Evolutionary conservation across 2,888 invertebrate species (phyloP).

Genomic region (Cantharis rufa): DNA sequence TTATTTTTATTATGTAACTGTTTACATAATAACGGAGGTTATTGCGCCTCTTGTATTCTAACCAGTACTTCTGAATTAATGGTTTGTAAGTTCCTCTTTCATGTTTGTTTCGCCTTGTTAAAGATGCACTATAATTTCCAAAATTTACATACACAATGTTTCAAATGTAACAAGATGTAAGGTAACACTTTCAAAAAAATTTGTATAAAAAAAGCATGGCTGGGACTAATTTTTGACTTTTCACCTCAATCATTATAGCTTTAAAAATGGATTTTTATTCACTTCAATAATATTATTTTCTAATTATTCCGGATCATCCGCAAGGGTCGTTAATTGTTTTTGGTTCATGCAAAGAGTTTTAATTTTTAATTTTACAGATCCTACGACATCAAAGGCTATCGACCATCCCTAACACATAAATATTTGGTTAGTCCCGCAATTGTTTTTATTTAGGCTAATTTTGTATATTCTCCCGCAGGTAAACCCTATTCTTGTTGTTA

Average conservation of each 20-base stretch:
- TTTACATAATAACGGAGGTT: not conserved
- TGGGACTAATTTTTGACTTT: not conserved
- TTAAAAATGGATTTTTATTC: too few species aligned
- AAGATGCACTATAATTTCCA: not conserved
- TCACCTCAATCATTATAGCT: not conserved
- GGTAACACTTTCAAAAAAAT: not conserved
- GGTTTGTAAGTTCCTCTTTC: not conserved
- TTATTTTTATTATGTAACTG: not conserved
- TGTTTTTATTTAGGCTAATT: not conserved
- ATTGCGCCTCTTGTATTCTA: not conserved
- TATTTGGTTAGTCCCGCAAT: not conserved
- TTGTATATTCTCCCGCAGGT: not conserved
- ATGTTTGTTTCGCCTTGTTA: not conserved
- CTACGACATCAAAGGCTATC: not conserved
- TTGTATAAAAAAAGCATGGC: not conserved
- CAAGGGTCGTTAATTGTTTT: too few species aligned
- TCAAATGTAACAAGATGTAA: not conserved
- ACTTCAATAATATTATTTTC: not conserved
- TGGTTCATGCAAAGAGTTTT: too few species aligned
- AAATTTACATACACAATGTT: not conserved
- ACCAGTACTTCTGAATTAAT: not conserved
- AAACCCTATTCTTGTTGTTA: not conserved
- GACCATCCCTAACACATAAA: not conserved
- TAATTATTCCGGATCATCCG: not conserved
- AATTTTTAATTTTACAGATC: too few species aligned